A percentile compares a stretch with the other conserved stretches of the same genome.
Evolutionary conservation across 2,888 invertebrate species (phyloP).

Genomic region (Chalcis sispes): DNA sequence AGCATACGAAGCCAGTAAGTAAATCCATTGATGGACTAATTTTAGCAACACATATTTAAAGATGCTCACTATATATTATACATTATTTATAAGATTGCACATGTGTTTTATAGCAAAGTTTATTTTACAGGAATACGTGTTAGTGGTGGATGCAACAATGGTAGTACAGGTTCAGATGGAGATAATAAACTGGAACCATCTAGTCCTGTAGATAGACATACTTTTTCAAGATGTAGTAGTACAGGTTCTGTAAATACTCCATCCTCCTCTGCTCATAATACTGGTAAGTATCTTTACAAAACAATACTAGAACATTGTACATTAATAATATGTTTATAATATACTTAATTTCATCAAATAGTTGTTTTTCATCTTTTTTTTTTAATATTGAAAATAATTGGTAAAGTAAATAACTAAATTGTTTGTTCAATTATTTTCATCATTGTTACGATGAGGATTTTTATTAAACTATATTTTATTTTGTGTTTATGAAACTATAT

Average conservation of each 20-base stretch:
- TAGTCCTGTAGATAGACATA: slow-evolving; percentile 79
- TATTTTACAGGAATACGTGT: slow-evolving; percentile 38
- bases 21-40: neutral
- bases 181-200: slow-evolving; percentile 80
- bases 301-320: too few species aligned
- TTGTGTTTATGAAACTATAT: too few species aligned
- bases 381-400: too few species aligned
- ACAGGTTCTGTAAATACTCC: slow-evolving; percentile 87
- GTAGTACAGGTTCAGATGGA: slow-evolving; percentile 67
- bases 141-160: slow-evolving; percentile 49
- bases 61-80: neutral
- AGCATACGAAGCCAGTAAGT: slow-evolving; percentile 48
- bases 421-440: too few species aligned
- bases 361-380: too few species aligned
- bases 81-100: neutral
- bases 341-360: too few species aligned
- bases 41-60: too few species aligned
- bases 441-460: too few species aligned
- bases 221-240: slow-evolving; percentile 86
- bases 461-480: too few species aligned
- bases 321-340: too few species aligned
- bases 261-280: slow-evolving; percentile 88
- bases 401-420: too few species aligned
- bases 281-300: slow-evolving; percentile 82
- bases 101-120: neutral